Conservation (phyloP, 2,113 vertebrate genomes). For the Platysternon megacephalum region DNA sequence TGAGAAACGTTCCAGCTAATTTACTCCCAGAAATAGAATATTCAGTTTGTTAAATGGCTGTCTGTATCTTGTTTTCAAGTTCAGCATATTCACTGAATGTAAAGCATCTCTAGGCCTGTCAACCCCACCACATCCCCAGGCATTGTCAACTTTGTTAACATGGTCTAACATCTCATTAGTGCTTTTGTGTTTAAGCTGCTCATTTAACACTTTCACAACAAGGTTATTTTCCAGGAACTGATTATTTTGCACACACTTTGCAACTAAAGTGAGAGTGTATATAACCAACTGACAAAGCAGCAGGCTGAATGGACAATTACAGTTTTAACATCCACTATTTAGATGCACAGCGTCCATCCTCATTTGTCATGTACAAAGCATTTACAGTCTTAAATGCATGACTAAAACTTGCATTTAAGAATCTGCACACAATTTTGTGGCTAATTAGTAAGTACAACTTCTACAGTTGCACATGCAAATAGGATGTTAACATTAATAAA, state of each 20-base stretch:
- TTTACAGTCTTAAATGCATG: rapidly evolving
- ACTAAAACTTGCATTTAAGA: rapidly evolving
- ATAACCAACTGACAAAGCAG: background rate
- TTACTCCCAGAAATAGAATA: background rate
- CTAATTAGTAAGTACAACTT: rapidly evolving
- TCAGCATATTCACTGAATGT: rapidly evolving
- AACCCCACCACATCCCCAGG: background rate
- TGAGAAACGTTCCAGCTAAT: background rate
- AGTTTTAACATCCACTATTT: background rate
- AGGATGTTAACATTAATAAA: rapidly evolving
- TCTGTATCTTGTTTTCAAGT: rapidly evolving
- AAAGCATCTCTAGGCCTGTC: background rate
- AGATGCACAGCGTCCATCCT: rapidly evolving
- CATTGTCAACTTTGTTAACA: background rate
- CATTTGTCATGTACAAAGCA: rapidly evolving
- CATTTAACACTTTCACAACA: background rate
- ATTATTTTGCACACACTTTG: background rate
- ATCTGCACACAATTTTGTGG: rapidly evolving
- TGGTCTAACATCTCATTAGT: background rate
- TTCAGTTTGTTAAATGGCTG: background rate
- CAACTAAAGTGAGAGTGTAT: background rate
- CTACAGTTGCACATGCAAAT: rapidly evolving
- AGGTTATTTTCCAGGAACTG: background rate
- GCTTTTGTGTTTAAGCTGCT: background rate
- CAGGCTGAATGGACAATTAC: background rate